Base-by-base conservation (phyloP, 30 jellyfish, hydroid and myxozoan genomes). In the Hydractinia echinata region DNA sequence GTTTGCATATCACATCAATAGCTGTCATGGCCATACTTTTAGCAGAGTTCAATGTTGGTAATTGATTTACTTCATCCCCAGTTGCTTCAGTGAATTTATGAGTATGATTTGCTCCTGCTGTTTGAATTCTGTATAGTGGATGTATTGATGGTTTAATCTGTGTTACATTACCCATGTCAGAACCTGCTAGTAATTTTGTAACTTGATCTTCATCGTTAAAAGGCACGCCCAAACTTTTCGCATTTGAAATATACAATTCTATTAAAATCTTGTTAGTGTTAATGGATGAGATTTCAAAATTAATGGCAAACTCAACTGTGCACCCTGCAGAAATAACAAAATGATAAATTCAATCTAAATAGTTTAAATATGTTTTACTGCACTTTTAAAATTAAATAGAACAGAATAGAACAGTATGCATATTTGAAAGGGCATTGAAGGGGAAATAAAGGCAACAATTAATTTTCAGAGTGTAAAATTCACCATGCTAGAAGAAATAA, bases 161-260 rank as follows among this genome's bases (percentile, higher is more conserved):
- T 14, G 99, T 87, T 48, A 93, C 95, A 82, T 93, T 87, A 6
- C 99, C 99, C 94, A 87, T 84, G 66, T 93, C 99, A 10, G 99
- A 87, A 14, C 96, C 84, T 73, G 82, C 94, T 64, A 16, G 6
- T 10, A 51, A 54, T 6, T 49, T 20, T 10, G 54, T 73, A 5
- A 69, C 83, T 19, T 69, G 58, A 10, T 15, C 86, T 67, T 83
- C 89, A 58, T 76, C 96, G 61, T 58, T 54, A 72, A 87, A 87
- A n/a, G 39, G 5, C 19, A 87, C 77, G 8, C 95, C 95, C 16
- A 87, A 83, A 8, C 89, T 56, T 67, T 71, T 58, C 18, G 95
- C 95, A 62, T 87, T 81, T 54, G 61, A 66, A 61, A 67, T 80
- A 86, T 87, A 87, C 19, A 74, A 21, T 18, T 60, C 83, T 49